Base-by-base conservation (phyloP, 2,797 vertebrate species). In the Chelmon rostratus region DNA sequence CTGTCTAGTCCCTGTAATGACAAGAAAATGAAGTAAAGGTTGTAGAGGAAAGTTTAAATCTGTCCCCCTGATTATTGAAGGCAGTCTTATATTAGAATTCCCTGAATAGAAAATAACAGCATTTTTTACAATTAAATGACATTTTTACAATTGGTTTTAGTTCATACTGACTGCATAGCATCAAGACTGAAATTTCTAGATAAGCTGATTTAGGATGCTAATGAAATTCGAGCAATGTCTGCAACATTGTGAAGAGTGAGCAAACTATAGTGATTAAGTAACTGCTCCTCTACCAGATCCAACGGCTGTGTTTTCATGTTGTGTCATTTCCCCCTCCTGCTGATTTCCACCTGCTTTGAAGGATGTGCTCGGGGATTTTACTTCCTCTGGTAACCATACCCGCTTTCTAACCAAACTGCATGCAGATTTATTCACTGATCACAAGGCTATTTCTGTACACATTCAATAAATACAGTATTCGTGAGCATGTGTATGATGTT, bases 311-410 rank as follows among this genome's bases (percentile, higher is more conserved):
- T 70, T 73, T 79, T 73, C 70, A 68, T 74, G 38, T 81, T 56
- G 72, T 81, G 57, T 74, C 67, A 62, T 76, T 72, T 83, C 81
- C 84, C 66, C 68, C 76, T 82, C 87, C 75, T 73, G 73, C 78
- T 79, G 84, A 47, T 76, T 82, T 81, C 84, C 83, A 91, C 88
- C 88, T 90, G 88, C 73, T 88, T 87, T 79, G 54, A 79, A 79
- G 64, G 77, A 86, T 64, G 64, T 37, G 15, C 57, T 70, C 4
- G 1, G 49, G 40, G 64, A 70, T 81, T 73, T 61, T 40, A 57
- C 68, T 87, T 75, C 72, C 71, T 79, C 68, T 64, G n/a, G 28
- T 68, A 66, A 44, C 61, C 40, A 1, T 50, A 76, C 53, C 40
- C 70, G 42, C 67, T 64, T 59, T 42, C 53, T 10, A 31, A 76